Percentiles rank a stretch among this genome's conserved stretches.
Evolutionary conservation across 2,888 invertebrate species (phyloP).

Genomic region (Nephrocerus scutellatus): DNA sequence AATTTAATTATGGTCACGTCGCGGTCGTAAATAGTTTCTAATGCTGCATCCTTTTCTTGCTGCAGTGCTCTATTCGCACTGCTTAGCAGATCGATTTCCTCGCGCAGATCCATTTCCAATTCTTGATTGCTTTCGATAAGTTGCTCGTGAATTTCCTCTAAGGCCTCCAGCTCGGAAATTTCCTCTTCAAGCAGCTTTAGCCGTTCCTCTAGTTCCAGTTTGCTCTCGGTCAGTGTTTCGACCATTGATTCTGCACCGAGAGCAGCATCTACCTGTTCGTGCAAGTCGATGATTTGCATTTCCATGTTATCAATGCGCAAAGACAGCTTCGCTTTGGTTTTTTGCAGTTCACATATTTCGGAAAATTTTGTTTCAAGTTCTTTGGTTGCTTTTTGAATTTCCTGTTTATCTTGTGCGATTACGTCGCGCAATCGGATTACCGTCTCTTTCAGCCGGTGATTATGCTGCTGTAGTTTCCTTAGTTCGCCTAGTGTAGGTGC

Average conservation of each 20-base stretch:
- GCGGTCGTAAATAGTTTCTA: slow-evolving; percentile 87
- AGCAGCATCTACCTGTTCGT: slow-evolving; percentile 94
- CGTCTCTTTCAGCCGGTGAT: slow-evolving; percentile 83
- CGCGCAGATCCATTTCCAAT: slow-evolving; percentile 84
- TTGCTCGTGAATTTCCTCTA: slow-evolving; percentile 95
- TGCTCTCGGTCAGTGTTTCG: slow-evolving; percentile 85
- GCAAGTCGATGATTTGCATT: slow-evolving; percentile 79
- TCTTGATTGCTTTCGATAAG: slow-evolving; percentile 90
- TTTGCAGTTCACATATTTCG: slow-evolving; percentile 74
- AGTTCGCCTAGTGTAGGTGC: slow-evolving; percentile 42
- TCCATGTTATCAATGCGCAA: slow-evolving; percentile 70
- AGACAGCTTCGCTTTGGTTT: slow-evolving; percentile 81
- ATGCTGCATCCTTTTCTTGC: slow-evolving; percentile 75
- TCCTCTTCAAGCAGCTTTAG: slow-evolving; percentile 82
- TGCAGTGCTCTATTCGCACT: slow-evolving; percentile 72
- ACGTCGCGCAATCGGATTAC: slow-evolving; percentile 87
- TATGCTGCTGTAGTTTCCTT: slow-evolving; percentile 91
- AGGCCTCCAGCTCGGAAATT: slow-evolving; percentile 80
- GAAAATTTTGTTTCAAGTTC: slow-evolving; percentile 84
- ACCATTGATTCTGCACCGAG: slow-evolving; percentile 99
- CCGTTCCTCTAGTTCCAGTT: slow-evolving; percentile 87
- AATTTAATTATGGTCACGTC: slow-evolving; percentile 92
- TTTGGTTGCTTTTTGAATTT: slow-evolving; percentile 79
- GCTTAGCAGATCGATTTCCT: slow-evolving; percentile 86
- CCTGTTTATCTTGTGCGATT: slow-evolving; percentile 88